These are phyloP conservation scores for Alloplasta piceator DNA, from an alignment of 2,888 invertebrate species.

Conservation along the genomic window DNA sequence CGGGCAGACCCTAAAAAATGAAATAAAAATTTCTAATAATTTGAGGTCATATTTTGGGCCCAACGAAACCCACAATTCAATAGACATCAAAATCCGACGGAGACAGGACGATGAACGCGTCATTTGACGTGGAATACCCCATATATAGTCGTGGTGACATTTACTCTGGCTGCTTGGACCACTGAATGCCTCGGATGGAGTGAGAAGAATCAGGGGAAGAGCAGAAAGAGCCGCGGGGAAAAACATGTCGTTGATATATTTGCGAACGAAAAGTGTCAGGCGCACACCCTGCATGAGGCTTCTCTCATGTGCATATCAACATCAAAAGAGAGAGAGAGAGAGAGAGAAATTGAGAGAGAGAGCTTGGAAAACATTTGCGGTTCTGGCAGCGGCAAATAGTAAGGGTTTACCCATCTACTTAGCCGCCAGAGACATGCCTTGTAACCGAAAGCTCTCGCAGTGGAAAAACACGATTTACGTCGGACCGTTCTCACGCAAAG, in stretches of 20 bases:
- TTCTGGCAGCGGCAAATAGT: constrained; percentile 19
- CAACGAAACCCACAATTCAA: too few relatives aligned
- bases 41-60: too few relatives aligned
- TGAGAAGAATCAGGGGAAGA: constrained; percentile 17
- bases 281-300: constrained; percentile 15
- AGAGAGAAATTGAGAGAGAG: not conserved
- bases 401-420: constrained; percentile 29
- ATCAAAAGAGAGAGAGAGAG: not conserved
- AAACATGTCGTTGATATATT: constrained; percentile 5
- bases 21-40: too few relatives aligned
- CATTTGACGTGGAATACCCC: constrained; percentile 29
- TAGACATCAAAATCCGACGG: too few relatives aligned
- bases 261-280: constrained; percentile 42
- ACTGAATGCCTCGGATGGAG: not conserved
- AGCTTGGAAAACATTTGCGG: constrained; percentile 12
- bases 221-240: not conserved
- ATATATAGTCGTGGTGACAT: not conserved
- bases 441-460: not conserved
- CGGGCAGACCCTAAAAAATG: too few relatives aligned
- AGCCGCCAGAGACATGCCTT: constrained; percentile 6
- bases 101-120: constrained; percentile 10
- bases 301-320: constrained; percentile 1
- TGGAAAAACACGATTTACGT: constrained; percentile 41
- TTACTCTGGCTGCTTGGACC: constrained; percentile 7
- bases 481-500: constrained; percentile 1